phyloP scores from a whole-genome alignment of 2,888 invertebrate species.

The Tipula confusa region DNA sequence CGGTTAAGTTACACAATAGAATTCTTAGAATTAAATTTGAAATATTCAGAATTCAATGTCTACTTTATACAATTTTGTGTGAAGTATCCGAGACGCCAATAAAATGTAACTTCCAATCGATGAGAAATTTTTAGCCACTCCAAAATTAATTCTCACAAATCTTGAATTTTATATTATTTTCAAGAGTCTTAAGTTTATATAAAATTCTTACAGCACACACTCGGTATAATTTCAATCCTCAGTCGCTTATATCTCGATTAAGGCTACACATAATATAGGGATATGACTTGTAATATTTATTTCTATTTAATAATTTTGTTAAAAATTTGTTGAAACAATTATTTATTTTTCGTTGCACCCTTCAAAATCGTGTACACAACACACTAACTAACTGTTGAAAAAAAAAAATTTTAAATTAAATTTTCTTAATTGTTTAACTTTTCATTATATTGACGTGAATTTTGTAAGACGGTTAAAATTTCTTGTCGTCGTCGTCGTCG shows the following conservation, averaged over 20 bases:
- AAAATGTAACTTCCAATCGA: neutral
- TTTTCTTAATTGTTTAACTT: neutral
- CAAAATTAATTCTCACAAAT: neutral
- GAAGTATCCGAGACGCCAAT: neutral
- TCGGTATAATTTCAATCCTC: neutral
- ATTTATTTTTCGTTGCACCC: neutral
- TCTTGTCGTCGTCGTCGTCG: neutral
- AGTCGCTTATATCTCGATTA: neutral
- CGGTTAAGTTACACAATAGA: no score
- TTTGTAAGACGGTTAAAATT: neutral
- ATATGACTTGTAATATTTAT: neutral
- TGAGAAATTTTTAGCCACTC: neutral
- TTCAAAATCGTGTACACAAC: neutral
- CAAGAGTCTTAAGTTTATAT: neutral
- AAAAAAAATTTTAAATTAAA: slow-evolving; percentile 13
- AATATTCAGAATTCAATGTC: neutral
- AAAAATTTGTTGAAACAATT: slow-evolving; percentile 16
- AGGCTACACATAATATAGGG: no score
- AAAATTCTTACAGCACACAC: neutral
- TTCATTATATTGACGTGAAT: neutral
- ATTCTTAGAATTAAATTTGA: no score
- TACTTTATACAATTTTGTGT: neutral
- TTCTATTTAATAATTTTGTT: neutral
- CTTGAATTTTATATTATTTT: neutral
- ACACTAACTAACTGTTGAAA: slow-evolving; percentile 4